Evolutionary conservation across 1,140 invertebrate genomes (phyloP).

Genomic region (Choristoneura fumiferana): DNA sequence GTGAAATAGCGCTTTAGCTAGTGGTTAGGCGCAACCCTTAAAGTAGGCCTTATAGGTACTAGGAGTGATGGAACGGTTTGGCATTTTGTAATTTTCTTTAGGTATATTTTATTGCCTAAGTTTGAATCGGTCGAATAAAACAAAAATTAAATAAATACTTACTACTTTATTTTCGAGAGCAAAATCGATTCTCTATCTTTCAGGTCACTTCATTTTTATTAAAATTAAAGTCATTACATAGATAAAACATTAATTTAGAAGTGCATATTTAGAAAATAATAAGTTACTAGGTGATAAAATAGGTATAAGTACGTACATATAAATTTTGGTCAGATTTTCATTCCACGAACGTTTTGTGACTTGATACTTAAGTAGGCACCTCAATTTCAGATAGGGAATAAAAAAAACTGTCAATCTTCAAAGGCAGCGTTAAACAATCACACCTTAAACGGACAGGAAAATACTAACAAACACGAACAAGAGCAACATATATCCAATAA

Average conservation of each 20-base stretch:
- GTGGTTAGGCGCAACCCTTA: too few species aligned
- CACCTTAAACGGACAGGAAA: constrained; percentile 14
- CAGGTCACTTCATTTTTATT: constrained; percentile 75
- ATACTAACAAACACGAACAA: constrained; percentile 26
- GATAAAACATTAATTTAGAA: not conserved
- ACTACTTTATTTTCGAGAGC: constrained; percentile 56
- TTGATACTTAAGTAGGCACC: not conserved
- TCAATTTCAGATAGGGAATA: not conserved
- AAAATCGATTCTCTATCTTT: constrained; percentile 48
- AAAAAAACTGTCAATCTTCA: not conserved
- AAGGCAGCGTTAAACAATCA: not conserved
- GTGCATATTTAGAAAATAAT: not conserved
- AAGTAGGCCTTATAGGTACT: too few species aligned
- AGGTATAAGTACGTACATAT: too few species aligned
- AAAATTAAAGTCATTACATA: constrained; percentile 24
- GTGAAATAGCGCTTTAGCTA: too few species aligned
- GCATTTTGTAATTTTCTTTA: too few species aligned
- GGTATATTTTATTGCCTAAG: too few species aligned
- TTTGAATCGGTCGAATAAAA: too few species aligned
- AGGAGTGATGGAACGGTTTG: too few species aligned
- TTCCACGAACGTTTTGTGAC: not conserved
- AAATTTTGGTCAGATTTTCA: too few species aligned
- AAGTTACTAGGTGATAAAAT: not conserved
- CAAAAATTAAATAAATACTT: too few species aligned
- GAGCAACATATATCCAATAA: constrained; percentile 33